These are phyloP conservation scores for Muntiacus muntjak DNA, from an alignment of 2,113 vertebrate genomes.

Conservation along the genomic window DNA sequence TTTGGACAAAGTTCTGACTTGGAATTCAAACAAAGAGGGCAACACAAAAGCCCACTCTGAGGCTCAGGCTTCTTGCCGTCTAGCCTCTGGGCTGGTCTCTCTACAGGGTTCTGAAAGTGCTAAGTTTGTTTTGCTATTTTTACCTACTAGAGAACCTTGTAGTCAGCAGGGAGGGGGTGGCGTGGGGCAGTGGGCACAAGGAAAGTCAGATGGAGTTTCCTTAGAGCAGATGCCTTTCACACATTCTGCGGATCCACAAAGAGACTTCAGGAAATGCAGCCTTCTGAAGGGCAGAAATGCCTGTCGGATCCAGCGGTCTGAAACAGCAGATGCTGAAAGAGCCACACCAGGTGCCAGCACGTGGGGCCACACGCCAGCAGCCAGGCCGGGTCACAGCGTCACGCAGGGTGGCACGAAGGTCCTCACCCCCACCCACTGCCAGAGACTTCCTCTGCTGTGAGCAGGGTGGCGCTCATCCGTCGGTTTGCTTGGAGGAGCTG, in stretches of 20 bases:
- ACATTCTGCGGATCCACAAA: conserved; percentile 43
- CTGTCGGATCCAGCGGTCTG: conserved; percentile 51
- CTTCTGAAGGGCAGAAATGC: not conserved
- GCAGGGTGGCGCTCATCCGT: conserved; percentile 20
- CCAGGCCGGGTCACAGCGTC: rapidly evolving
- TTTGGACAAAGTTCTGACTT: conserved; percentile 56
- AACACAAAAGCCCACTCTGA: conserved; percentile 14
- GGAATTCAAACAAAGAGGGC: conserved; percentile 27
- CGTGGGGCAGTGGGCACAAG: not conserved
- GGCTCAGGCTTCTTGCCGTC: not conserved
- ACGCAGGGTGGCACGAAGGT: not conserved
- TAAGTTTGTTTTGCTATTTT: conserved; percentile 43
- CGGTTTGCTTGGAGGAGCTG: conserved; percentile 42
- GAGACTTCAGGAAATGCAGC: conserved; percentile 62
- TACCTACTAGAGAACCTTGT: not conserved
- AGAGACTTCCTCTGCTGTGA: not conserved
- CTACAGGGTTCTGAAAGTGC: conserved; percentile 48
- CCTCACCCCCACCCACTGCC: not conserved
- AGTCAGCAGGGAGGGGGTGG: not conserved
- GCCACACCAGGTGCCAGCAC: not conserved
- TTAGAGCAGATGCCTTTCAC: conserved; percentile 35
- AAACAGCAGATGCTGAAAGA: conserved; percentile 33
- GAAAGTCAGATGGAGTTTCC: conserved; percentile 56
- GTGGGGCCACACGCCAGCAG: not conserved
- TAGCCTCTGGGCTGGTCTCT: not conserved